phyloP scores from a whole-genome alignment of 1,140 invertebrate genomes.

The Aphidius ervi region DNA sequence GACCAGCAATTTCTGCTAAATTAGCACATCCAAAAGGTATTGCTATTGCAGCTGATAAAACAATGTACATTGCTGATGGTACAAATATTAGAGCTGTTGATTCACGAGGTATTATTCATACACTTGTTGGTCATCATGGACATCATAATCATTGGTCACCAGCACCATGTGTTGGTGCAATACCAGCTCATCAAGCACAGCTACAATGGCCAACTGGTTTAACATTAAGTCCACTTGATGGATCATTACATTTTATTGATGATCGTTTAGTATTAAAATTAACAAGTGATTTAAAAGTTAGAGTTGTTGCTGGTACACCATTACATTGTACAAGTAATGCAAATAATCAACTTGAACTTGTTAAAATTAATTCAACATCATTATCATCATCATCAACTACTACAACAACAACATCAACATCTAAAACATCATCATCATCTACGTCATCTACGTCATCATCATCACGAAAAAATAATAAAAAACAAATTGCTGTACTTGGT shows the following conservation, averaged over 20 bases:
- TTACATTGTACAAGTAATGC: conserved; percentile 69
- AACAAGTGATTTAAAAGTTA: conserved; percentile 84
- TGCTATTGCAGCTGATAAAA: conserved; percentile 84
- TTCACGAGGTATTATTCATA: conserved; percentile 87
- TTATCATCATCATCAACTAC: conserved; percentile 7
- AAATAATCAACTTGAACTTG: conserved; percentile 26
- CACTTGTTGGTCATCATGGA: conserved; percentile 86
- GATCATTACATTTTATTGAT: conserved; percentile 91
- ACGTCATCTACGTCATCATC: too few relatives aligned
- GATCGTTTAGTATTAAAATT: conserved; percentile 89
- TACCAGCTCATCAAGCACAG: conserved; percentile 75
- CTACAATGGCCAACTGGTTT: conserved; percentile 94
- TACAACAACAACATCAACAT: too few relatives aligned
- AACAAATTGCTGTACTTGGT: conserved; percentile 62
- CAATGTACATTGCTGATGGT: conserved; percentile 92
- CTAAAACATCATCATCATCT: too few relatives aligned
- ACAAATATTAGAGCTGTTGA: conserved; percentile 90
- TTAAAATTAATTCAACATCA: conserved; percentile 29
- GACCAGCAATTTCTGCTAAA: conserved; percentile 82
- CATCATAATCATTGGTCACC: conserved; percentile 90
- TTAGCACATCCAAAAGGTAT: conserved; percentile 96
- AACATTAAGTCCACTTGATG: conserved; percentile 88
- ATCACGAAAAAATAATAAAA: conserved; percentile 25
- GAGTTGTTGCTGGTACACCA: conserved; percentile 86
- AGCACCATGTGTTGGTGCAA: conserved; percentile 76